A percentile compares a stretch with the other conserved stretches of the same genome.
phyloP scores from a whole-genome alignment of 2,888 invertebrate species.

The Eupithecia dodoneata region DNA sequence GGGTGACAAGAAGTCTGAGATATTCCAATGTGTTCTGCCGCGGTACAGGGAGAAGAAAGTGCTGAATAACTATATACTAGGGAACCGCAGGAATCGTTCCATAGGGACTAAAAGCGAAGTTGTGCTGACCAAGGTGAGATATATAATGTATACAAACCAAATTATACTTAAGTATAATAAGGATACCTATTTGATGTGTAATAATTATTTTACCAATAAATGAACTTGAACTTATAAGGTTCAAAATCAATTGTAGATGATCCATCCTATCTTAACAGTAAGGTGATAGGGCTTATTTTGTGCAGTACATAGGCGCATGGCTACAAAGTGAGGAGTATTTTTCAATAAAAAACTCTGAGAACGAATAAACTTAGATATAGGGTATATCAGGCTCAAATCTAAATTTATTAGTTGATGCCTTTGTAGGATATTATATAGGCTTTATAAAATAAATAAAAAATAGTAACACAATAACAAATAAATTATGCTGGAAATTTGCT shows the following conservation, averaged over 20 bases:
- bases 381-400: too few relatives aligned
- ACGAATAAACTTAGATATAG: too few relatives aligned
- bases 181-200: too few relatives aligned
- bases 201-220: not conserved
- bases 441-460: too few relatives aligned
- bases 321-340: not conserved
- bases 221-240: not conserved
- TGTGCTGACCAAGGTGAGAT: slow-evolving; percentile 44
- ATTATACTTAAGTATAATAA: too few relatives aligned
- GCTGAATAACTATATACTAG: slow-evolving; percentile 47
- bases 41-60: slow-evolving; percentile 68
- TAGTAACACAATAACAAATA: too few relatives aligned
- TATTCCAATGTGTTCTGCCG: slow-evolving; percentile 68
- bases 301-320: not conserved
- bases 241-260: not conserved
- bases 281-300: not conserved
- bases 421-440: too few relatives aligned
- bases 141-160: too few relatives aligned
- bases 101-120: slow-evolving; percentile 52
- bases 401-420: too few relatives aligned
- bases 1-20: slow-evolving; percentile 65
- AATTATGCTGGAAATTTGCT: too few relatives aligned
- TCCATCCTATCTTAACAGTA: not conserved
- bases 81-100: slow-evolving; percentile 38
- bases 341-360: not conserved